Evolutionary conservation across 2,888 invertebrate species (phyloP).

Genomic region (Amiota communis): DNA sequence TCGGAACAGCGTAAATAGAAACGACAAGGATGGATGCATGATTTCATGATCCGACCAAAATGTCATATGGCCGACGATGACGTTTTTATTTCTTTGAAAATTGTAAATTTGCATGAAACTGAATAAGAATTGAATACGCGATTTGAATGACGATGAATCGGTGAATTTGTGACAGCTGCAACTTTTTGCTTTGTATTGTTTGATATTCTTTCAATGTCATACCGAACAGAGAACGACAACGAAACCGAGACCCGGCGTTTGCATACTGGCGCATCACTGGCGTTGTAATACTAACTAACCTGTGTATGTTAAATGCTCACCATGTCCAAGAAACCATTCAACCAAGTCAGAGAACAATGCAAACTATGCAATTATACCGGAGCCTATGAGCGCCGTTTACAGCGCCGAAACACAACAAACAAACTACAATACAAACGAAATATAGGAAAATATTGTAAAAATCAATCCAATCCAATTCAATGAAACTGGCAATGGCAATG

Average conservation of each 20-base stretch:
- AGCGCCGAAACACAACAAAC: constrained; percentile 1
- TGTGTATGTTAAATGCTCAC: no score
- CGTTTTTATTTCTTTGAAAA: no score
- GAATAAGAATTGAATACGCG: no score
- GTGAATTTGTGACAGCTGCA: not conserved
- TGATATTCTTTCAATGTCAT: not conserved
- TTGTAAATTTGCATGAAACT: no score
- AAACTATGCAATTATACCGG: constrained; percentile 5
- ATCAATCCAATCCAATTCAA: constrained; percentile 7
- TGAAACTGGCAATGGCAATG: not conserved
- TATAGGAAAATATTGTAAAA: not conserved
- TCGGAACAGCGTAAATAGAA: no score
- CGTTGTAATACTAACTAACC: not conserved
- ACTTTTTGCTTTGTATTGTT: not conserved
- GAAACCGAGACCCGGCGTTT: not conserved
- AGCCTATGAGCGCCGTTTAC: constrained; percentile 17
- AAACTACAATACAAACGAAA: not conserved
- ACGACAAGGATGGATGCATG: no score
- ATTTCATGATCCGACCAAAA: no score
- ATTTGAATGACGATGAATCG: no score
- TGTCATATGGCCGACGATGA: no score
- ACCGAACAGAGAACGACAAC: not conserved
- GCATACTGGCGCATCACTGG: constrained; percentile 16
- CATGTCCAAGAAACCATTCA: no score
- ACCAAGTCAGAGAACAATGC: not conserved